Conservation (phyloP, 2,113 vertebrate species). For the Atractosteus spatula region DNA sequence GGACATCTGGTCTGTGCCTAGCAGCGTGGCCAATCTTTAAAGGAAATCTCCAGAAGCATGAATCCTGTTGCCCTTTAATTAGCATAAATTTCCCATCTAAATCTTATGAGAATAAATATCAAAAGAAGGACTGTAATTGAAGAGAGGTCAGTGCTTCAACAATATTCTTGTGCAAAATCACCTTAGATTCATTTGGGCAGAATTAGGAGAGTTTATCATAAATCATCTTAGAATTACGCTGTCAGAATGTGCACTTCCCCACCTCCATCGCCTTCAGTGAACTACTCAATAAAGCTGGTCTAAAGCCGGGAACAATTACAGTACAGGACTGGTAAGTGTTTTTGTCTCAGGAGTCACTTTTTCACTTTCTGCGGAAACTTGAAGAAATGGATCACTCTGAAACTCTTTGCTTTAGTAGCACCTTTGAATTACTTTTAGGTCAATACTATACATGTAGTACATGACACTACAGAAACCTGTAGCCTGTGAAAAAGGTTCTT, state of each 20-base stretch:
- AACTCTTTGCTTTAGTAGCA: too few relatives aligned
- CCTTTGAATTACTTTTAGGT: too few relatives aligned
- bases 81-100: conserved; percentile 29
- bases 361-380: not conserved
- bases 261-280: conserved; percentile 15
- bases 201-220: conserved; percentile 32
- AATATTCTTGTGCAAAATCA: conserved; percentile 27
- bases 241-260: conserved; percentile 33
- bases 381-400: too few relatives aligned
- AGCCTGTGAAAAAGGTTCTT: too few relatives aligned
- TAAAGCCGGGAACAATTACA: conserved; percentile 39
- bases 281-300: not conserved
- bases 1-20: too few relatives aligned
- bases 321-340: conserved; percentile 9
- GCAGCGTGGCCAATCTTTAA: not conserved
- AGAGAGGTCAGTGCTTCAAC: conserved; percentile 25
- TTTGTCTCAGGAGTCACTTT: not conserved
- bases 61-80: conserved; percentile 17
- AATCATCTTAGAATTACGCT: conserved; percentile 42
- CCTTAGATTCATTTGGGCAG: conserved; percentile 28
- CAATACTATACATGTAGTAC: too few relatives aligned
- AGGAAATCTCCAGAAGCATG: not conserved
- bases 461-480: too few relatives aligned
- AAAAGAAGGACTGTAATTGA: not conserved
- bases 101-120: not conserved